A percentile compares a stretch with the other conserved stretches of the same genome.
Evolutionary conservation across 2,113 vertebrate genomes (phyloP).

Genomic region (Gracilinanus agilis): DNA sequence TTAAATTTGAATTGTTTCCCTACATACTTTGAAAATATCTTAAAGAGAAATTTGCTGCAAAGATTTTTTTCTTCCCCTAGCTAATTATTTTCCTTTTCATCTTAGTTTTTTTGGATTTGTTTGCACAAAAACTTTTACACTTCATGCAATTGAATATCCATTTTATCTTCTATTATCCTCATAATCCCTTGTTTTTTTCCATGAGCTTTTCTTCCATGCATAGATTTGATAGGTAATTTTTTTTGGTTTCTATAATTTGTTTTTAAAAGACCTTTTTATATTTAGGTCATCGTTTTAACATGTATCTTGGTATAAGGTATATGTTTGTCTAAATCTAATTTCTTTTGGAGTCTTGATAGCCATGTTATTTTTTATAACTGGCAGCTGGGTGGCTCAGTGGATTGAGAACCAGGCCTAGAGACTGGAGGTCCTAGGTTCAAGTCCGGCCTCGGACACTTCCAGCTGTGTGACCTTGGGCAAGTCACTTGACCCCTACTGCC

Average conservation of each 20-base stretch:
- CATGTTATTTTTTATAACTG: too few species aligned
- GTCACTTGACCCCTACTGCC: too few species aligned
- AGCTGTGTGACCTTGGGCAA: too few species aligned
- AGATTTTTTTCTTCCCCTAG: not conserved
- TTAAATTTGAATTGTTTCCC: not conserved
- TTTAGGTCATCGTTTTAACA: not conserved
- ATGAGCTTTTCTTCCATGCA: not conserved
- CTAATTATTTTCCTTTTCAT: not conserved
- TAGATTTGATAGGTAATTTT: not conserved
- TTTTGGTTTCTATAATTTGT: not conserved
- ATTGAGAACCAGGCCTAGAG: too few species aligned
- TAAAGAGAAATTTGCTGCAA: not conserved
- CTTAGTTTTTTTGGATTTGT: not conserved
- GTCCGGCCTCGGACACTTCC: too few species aligned
- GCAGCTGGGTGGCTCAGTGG: too few species aligned
- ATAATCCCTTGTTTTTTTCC: not conserved
- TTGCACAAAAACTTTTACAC: not conserved
- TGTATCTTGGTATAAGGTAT: not conserved
- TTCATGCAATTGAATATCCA: not conserved
- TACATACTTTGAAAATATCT: not conserved
- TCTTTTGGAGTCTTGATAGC: not conserved
- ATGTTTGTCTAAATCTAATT: not conserved
- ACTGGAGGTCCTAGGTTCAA: too few species aligned
- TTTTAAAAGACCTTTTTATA: not conserved
- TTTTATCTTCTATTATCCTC: not conserved